A percentile compares a stretch with the other conserved stretches of the same genome.
phyloP scores from a whole-genome alignment of 2,797 vertebrate species.

The Anableps anableps region DNA sequence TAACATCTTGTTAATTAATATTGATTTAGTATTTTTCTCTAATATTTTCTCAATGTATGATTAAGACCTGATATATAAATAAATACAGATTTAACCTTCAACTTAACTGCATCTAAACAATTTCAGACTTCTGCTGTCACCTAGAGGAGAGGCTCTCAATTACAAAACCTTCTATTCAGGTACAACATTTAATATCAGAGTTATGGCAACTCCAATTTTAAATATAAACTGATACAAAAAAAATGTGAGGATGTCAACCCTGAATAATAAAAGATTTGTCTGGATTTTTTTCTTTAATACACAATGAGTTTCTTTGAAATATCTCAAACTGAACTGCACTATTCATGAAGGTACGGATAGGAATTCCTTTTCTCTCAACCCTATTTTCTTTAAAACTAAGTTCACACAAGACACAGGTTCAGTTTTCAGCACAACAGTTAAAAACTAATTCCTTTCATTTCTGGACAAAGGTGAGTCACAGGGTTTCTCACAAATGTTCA shows the following conservation, averaged over 20 bases:
- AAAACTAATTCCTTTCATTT: no score
- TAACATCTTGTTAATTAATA: neutral
- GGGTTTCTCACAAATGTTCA: no score
- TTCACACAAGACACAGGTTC: neutral
- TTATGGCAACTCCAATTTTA: neutral
- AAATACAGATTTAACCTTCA: conserved; percentile 28
- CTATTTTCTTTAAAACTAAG: neutral
- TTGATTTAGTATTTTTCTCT: neutral
- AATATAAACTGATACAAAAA: neutral
- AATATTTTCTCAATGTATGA: conserved; percentile 3
- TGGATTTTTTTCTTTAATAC: neutral
- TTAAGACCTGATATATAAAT: conserved; percentile 23
- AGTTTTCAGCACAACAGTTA: neutral
- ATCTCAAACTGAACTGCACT: neutral
- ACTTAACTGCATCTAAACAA: conserved; percentile 25
- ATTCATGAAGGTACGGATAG: neutral
- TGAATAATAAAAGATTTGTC: neutral
- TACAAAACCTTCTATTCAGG: conserved; percentile 23
- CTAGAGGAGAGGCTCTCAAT: conserved; percentile 45
- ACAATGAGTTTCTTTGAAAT: neutral
- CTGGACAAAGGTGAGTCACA: no score
- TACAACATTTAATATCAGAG: neutral
- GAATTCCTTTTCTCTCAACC: neutral
- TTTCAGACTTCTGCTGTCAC: conserved; percentile 35
- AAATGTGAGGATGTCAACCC: neutral